Percentiles rank a stretch among this genome's conserved stretches.
phyloP scores from a whole-genome alignment of 2,797 vertebrate species.

The Diceros bicornis region DNA sequence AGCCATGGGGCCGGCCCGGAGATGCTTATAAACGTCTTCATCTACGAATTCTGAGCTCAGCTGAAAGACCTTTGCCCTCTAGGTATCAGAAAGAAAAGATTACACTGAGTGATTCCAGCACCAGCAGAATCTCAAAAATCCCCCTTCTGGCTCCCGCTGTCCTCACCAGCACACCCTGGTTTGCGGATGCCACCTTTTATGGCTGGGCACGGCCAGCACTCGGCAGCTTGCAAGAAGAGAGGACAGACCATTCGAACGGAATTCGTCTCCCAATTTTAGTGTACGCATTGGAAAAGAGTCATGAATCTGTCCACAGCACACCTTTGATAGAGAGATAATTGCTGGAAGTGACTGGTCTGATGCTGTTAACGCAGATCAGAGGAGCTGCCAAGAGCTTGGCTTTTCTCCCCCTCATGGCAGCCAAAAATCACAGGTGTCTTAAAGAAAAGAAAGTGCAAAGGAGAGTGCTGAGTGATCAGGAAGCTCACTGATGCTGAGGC shows the following conservation, averaged over 20 bases:
- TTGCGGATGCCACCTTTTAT: constrained; percentile 38
- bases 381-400: constrained; percentile 75
- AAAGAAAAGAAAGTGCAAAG: constrained; percentile 69
- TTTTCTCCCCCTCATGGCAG: constrained; percentile 62
- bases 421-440: constrained; percentile 89
- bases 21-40: not conserved
- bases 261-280: constrained; percentile 74
- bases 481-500: not conserved
- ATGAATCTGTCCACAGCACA: constrained; percentile 69
- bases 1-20: too few species aligned
- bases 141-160: not conserved
- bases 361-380: constrained; percentile 76
- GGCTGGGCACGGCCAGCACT: not conserved
- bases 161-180: constrained; percentile 66
- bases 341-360: constrained; percentile 82
- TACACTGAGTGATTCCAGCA: not conserved
- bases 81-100: not conserved
- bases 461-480: constrained; percentile 77
- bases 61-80: not conserved
- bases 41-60: not conserved
- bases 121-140: not conserved
- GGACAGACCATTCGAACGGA: not conserved
- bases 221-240: not conserved
- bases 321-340: constrained; percentile 83
- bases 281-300: constrained; percentile 59